phyloP scores from a whole-genome alignment of 1,140 invertebrate species.

The Teleogryllus occipitalis region DNA sequence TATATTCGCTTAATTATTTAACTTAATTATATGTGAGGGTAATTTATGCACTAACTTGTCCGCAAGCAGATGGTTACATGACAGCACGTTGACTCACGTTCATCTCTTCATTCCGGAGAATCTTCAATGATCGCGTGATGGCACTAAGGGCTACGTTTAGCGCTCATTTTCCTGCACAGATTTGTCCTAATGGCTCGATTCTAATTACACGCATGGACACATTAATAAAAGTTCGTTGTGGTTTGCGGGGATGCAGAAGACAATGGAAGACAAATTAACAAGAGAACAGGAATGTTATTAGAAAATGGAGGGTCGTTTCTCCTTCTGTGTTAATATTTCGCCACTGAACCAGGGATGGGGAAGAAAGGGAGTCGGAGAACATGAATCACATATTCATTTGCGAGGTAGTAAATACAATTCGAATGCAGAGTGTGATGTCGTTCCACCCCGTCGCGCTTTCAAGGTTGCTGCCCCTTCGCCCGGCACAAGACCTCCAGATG shows the following conservation, averaged over 20 bases:
- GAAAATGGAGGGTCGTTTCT: no score
- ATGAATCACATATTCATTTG: no score
- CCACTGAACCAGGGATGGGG: no score
- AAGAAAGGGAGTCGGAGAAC: no score
- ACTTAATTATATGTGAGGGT: background rate
- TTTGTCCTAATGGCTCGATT: background rate
- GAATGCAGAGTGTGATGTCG: no score
- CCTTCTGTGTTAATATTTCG: no score
- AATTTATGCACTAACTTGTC: background rate
- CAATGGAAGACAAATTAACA: no score
- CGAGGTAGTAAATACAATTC: no score
- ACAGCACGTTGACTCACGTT: background rate
- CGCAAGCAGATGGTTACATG: background rate
- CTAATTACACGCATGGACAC: background rate
- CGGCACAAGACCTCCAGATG: no score
- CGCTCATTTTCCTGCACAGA: background rate
- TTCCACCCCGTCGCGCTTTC: no score
- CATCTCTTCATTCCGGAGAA: background rate
- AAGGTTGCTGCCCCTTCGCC: no score
- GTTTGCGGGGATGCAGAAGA: background rate
- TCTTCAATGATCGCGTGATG: background rate
- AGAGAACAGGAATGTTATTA: no score
- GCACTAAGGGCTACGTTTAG: background rate
- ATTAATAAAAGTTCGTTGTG: background rate
- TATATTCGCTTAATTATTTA: constrained; percentile 1